Evolutionary conservation across 2,797 vertebrate species (phyloP).

Genomic region (Babyrousa celebensis): DNA sequence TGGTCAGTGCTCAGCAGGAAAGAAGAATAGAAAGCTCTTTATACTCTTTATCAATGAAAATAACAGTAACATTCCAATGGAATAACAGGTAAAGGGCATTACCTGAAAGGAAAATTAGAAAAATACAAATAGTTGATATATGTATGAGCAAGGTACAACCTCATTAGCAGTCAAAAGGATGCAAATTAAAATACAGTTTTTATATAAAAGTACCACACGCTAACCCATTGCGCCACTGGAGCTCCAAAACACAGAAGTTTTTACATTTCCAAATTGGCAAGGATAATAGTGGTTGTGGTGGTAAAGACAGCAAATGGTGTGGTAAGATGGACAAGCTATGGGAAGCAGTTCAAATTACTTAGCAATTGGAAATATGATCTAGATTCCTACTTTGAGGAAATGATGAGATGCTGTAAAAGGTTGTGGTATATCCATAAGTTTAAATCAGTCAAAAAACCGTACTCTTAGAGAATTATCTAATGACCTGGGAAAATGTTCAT

Average conservation of each 20-base stretch:
- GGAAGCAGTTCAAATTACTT: conserved; percentile 18
- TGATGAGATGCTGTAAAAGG: background rate
- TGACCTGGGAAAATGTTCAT: conserved; percentile 28
- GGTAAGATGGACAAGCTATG: background rate
- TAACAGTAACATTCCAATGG: conserved; percentile 54
- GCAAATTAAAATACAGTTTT: background rate
- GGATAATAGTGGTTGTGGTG: background rate
- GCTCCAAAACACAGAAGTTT: background rate
- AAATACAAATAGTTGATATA: conserved; percentile 1
- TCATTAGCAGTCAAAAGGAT: conserved; percentile 48
- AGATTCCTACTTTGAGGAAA: conserved; percentile 34
- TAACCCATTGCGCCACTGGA: no score
- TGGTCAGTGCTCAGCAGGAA: conserved; percentile 40
- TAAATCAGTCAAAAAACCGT: conserved; percentile 32
- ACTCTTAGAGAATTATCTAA: background rate
- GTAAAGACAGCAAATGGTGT: background rate
- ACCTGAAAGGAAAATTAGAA: conserved; percentile 48
- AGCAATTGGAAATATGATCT: conserved; percentile 25
- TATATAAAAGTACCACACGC: no score
- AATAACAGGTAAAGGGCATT: conserved; percentile 59
- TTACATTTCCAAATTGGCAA: conserved; percentile 19
- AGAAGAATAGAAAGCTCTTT: conserved; percentile 6
- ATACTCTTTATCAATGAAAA: conserved; percentile 64
- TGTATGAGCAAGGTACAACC: conserved; percentile 21
- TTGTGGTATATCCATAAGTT: background rate